Percentiles rank a stretch among this genome's conserved stretches.
Evolutionary conservation across 2,797 vertebrate species (phyloP).

Genomic region (Taenioides sp.): DNA sequence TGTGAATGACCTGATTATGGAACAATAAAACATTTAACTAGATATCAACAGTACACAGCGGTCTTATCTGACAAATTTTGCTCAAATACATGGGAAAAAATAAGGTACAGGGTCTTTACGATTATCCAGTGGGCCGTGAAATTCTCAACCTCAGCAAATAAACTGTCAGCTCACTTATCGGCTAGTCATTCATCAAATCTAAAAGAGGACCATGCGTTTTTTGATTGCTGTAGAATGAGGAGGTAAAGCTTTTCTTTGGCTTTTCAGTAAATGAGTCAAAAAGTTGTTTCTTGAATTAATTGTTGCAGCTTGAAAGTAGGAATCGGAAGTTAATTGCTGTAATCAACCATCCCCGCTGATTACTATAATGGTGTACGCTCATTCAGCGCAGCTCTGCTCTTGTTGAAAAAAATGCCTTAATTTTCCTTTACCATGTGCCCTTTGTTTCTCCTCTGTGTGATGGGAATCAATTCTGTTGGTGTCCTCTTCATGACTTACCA

Average conservation of each 20-base stretch:
- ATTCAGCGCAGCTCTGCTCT: background rate
- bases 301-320: constrained; percentile 21
- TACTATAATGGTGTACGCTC: constrained; percentile 15
- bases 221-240: constrained; percentile 4
- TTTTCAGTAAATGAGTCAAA: constrained; percentile 18
- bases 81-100: too few relatives aligned
- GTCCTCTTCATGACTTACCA: too few relatives aligned
- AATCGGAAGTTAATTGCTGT: constrained; percentile 25
- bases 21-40: too few relatives aligned
- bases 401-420: background rate
- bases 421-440: background rate
- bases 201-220: constrained; percentile 5
- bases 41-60: too few relatives aligned
- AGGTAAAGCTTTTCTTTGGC: constrained; percentile 15
- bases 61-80: too few relatives aligned
- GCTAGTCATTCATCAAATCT: constrained; percentile 17
- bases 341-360: background rate
- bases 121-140: constrained; percentile 32
- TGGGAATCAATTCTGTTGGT: too few relatives aligned
- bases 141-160: constrained; percentile 18
- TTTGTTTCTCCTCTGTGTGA: background rate
- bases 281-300: constrained; percentile 22
- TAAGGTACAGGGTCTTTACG: background rate
- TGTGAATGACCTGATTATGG: too few relatives aligned
- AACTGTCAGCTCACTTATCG: constrained; percentile 16